Evolutionary conservation across 2,888 invertebrate genomes (phyloP).

Genomic region (Pachymerium ferrugineum): DNA sequence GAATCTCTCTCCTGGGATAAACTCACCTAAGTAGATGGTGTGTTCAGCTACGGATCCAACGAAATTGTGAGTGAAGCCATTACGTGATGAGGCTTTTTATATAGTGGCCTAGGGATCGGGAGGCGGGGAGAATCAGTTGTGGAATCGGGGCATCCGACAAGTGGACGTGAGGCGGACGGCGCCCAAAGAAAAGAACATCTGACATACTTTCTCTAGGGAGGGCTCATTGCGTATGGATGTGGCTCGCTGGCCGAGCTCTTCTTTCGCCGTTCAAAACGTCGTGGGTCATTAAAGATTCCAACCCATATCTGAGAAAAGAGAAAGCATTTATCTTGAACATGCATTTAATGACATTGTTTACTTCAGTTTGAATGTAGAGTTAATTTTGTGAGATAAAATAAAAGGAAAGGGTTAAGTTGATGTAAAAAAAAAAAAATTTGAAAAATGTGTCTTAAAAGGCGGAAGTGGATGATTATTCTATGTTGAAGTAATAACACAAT

Average conservation of each 20-base stretch:
- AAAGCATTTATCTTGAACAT: neutral
- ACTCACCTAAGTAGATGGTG: neutral
- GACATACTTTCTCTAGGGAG: constrained; percentile 23
- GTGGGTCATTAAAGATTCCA: constrained; percentile 18
- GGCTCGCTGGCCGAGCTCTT: neutral
- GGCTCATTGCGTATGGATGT: constrained; percentile 28
- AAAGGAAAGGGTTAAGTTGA: neutral
- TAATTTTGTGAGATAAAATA: too few species aligned
- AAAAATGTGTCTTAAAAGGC: neutral
- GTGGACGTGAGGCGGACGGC: constrained; percentile 27
- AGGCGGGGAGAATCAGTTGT: constrained; percentile 25
- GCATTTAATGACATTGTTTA: too few species aligned
- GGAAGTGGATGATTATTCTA: neutral
- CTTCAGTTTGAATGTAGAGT: too few species aligned
- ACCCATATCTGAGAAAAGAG: neutral
- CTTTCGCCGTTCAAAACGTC: constrained; percentile 1
- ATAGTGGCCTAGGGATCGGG: neutral
- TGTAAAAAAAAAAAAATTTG: neutral
- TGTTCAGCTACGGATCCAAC: neutral
- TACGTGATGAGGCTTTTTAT: constrained; percentile 16
- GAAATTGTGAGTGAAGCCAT: constrained; percentile 11
- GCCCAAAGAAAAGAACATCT: constrained; percentile 20
- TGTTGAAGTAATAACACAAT: neutral
- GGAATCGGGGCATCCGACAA: constrained; percentile 32
- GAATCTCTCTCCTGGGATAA: too few species aligned